Evolutionary conservation across 1,140 invertebrate genomes (phyloP).

Genomic region (Phthorimaea operculella): DNA sequence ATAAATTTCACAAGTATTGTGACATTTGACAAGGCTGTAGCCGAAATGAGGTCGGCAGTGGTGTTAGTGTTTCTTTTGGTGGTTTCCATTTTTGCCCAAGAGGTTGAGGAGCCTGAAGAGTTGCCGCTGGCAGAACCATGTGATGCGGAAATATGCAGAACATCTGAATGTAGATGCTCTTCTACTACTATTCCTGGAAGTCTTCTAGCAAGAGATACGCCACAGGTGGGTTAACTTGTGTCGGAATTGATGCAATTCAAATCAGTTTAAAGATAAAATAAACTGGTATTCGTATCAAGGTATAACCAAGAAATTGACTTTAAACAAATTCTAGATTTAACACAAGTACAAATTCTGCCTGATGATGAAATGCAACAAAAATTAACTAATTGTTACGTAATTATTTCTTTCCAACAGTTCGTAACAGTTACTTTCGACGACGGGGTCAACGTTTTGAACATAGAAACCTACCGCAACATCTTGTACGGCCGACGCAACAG

Average conservation of each 20-base stretch:
- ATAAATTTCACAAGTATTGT: too few species aligned
- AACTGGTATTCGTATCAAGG: too few species aligned
- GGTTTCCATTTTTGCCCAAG: neutral
- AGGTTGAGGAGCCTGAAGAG: neutral
- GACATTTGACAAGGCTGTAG: too few species aligned
- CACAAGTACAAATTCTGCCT: too few species aligned
- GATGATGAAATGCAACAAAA: too few species aligned
- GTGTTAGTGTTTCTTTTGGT: too few species aligned
- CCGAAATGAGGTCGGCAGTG: too few species aligned
- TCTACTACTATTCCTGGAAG: slow-evolving; percentile 52
- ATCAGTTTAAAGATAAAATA: too few species aligned
- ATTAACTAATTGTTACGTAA: too few species aligned
- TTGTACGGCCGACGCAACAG: slow-evolving; percentile 65
- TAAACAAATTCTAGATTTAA: too few species aligned
- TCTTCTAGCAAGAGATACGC: slow-evolving; percentile 47
- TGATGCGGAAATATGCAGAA: slow-evolving; percentile 26
- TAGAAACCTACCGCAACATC: slow-evolving; percentile 66
- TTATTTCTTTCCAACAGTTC: slow-evolving; percentile 58
- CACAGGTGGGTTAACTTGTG: slow-evolving; percentile 63
- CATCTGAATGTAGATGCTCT: slow-evolving; percentile 67
- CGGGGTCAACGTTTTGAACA: slow-evolving; percentile 70
- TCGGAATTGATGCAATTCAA: too few species aligned
- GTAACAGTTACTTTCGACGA: slow-evolving; percentile 77
- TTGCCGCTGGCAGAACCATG: slow-evolving; percentile 30
- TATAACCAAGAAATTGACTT: too few species aligned